These are phyloP conservation scores for Hylaeus volcanicus DNA, from an alignment of 1,140 invertebrate genomes.

Conservation along the genomic window DNA sequence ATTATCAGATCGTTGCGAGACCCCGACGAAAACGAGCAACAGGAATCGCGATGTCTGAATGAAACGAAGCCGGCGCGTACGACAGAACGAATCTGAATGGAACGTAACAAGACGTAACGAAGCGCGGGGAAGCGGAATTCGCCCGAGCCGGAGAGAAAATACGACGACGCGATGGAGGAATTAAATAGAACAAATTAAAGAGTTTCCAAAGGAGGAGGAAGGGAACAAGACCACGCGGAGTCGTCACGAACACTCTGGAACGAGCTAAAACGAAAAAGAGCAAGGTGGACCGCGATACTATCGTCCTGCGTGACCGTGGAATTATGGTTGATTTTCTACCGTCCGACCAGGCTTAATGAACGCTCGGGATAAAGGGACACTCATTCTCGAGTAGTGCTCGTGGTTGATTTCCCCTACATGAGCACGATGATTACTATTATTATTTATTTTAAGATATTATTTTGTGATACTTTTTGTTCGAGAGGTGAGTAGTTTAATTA, in stretches of 20 bases:
- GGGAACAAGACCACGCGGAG: background rate
- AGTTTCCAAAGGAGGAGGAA: background rate
- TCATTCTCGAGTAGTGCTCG: no score
- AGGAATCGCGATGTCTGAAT: background rate
- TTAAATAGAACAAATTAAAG: background rate
- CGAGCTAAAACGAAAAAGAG: background rate
- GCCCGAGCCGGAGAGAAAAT: background rate
- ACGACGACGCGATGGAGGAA: background rate
- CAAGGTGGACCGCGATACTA: slow-evolving; percentile 3
- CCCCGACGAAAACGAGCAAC: slow-evolving; percentile 1
- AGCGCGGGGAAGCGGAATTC: background rate
- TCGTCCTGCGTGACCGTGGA: no score
- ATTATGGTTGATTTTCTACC: no score
- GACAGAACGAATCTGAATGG: slow-evolving; percentile 32
- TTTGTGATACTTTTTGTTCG: no score
- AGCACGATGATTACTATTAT: no score
- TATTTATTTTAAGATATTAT: no score
- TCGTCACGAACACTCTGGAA: no score
- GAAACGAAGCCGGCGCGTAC: slow-evolving; percentile 21
- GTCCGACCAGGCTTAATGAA: no score
- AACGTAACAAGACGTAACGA: slow-evolving; percentile 23
- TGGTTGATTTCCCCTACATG: no score
- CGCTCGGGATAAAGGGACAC: no score
- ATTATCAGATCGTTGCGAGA: slow-evolving; percentile 25
- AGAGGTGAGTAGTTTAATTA: no score